phyloP scores from a whole-genome alignment of 2,888 invertebrate genomes.

The Pharmacophagus antenor region DNA sequence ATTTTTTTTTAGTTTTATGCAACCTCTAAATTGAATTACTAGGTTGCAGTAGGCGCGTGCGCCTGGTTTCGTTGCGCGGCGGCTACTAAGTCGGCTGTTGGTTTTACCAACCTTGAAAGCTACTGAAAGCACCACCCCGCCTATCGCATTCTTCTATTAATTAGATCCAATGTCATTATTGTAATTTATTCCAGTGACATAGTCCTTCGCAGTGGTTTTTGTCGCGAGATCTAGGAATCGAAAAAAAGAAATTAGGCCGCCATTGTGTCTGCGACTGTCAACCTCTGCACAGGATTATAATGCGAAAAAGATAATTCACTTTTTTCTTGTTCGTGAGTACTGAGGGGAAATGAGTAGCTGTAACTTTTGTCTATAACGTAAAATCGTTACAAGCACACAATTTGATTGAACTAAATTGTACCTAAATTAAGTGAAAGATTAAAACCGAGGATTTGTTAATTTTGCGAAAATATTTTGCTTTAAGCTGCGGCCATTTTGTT shows the following conservation, averaged over 20 bases:
- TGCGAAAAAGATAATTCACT: neutral
- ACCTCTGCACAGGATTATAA: neutral
- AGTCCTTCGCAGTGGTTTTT: slow-evolving; percentile 29
- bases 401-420: no score
- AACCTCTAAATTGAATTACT: slow-evolving; percentile 65
- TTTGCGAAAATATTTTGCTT: no score
- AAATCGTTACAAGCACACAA: no score
- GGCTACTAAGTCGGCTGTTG: slow-evolving; percentile 52
- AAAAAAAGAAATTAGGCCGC: slow-evolving; percentile 26
- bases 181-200: slow-evolving; percentile 36
- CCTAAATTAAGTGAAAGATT: no score
- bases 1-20: slow-evolving; percentile 41
- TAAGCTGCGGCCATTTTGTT: no score
- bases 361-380: no score
- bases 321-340: neutral
- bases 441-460: no score
- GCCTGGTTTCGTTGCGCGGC: slow-evolving; percentile 55
- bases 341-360: neutral
- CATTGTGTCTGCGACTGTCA: slow-evolving; percentile 23
- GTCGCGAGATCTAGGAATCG: slow-evolving; percentile 24
- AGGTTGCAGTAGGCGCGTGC: slow-evolving; percentile 71
- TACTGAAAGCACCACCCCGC: slow-evolving; percentile 65
- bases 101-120: slow-evolving; percentile 66
- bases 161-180: slow-evolving; percentile 35
- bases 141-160: slow-evolving; percentile 49